Percentiles rank a stretch among this genome's conserved stretches.
Evolutionary conservation across 2,113 vertebrate species (phyloP).

Genomic region (Leptobrachium leishanense): DNA sequence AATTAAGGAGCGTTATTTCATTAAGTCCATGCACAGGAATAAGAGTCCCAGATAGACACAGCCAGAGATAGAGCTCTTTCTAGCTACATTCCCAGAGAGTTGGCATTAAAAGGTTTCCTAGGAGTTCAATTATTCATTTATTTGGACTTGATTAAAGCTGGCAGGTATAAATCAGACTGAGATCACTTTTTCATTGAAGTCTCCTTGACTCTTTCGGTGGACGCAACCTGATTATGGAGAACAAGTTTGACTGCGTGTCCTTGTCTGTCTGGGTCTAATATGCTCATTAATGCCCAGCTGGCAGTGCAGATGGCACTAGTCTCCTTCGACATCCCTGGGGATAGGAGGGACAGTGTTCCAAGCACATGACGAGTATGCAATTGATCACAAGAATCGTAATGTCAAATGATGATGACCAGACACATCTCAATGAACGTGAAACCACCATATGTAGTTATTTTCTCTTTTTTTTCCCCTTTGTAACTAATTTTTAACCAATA

Average conservation of each 20-base stretch:
- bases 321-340: slow-evolving; percentile 32
- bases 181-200: slow-evolving; percentile 44
- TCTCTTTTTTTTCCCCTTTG: no score
- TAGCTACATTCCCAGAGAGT: no score
- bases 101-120: no score
- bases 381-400: neutral
- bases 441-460: no score
- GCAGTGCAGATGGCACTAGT: slow-evolving; percentile 49
- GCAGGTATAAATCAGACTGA: slow-evolving; percentile 27
- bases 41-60: no score
- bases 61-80: no score
- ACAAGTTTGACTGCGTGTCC: slow-evolving; percentile 44
- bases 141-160: neutral
- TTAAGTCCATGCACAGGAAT: no score
- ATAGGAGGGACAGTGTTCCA: neutral
- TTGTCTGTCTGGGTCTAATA: slow-evolving; percentile 50
- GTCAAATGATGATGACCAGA: neutral
- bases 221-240: slow-evolving; percentile 14
- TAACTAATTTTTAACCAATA: no score
- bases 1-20: no score
- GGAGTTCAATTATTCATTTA: neutral
- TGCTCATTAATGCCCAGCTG: slow-evolving; percentile 51
- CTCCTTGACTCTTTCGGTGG: slow-evolving; percentile 42
- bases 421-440: neutral
- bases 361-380: neutral